phyloP scores from a whole-genome alignment of 1,140 invertebrate species.

The Drosophila equinoxialis region DNA sequence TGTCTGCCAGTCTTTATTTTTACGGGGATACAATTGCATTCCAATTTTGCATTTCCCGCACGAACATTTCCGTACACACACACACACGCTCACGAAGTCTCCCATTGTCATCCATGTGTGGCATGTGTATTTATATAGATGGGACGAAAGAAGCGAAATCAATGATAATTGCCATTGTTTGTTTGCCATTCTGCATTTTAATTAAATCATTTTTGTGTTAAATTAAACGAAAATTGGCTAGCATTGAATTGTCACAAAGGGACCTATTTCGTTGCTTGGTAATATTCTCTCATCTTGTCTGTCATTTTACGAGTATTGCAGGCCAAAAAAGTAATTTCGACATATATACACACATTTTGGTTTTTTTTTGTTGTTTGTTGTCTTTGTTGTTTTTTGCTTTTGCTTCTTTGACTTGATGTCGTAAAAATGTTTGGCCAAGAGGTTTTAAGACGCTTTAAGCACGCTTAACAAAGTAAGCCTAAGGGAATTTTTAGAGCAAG shows the following conservation, averaged over 20 bases:
- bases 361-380: background rate
- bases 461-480: slow-evolving; percentile 68
- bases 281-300: slow-evolving; percentile 1
- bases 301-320: slow-evolving; percentile 1
- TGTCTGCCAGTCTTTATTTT: slow-evolving; percentile 15
- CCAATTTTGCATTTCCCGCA: slow-evolving; percentile 53
- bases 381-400: too few relatives aligned
- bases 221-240: slow-evolving; percentile 49
- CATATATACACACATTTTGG: background rate
- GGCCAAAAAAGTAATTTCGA: slow-evolving; percentile 32
- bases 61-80: background rate
- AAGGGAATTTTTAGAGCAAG: slow-evolving; percentile 50
- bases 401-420: slow-evolving; percentile 5
- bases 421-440: slow-evolving; percentile 60
- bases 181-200: slow-evolving; percentile 48
- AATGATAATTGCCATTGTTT: slow-evolving; percentile 57
- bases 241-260: slow-evolving; percentile 9
- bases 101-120: slow-evolving; percentile 47
- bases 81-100: background rate
- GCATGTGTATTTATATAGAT: slow-evolving; percentile 32
- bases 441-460: slow-evolving; percentile 49
- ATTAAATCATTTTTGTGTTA: slow-evolving; percentile 58
- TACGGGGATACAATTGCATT: slow-evolving; percentile 43
- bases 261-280: slow-evolving; percentile 1
- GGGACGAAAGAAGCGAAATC: slow-evolving; percentile 31